phyloP scores from a whole-genome alignment of 2,797 vertebrate species.

The Sebastes kiyomatsui region DNA sequence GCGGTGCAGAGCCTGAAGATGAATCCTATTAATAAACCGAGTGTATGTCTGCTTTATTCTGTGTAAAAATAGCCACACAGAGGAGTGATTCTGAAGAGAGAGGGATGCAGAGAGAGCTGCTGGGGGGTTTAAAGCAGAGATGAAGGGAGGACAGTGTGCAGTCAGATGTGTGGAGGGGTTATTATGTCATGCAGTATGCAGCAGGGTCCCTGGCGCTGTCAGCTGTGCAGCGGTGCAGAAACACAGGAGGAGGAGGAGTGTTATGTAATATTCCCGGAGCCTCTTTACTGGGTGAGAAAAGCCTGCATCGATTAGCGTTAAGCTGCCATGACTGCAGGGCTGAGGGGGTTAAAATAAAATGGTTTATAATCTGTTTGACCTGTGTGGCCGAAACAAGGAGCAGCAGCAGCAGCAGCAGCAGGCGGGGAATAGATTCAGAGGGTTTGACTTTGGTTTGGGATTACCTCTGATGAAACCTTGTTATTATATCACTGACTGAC shows the following conservation, averaged over 20 bases:
- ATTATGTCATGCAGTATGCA: conserved; percentile 54
- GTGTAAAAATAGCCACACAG: conserved; percentile 11
- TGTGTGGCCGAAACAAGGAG: not conserved
- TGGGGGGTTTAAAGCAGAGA: not conserved
- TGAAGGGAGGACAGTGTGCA: conserved; percentile 37
- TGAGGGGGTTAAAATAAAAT: conserved; percentile 29
- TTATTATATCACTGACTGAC: not conserved
- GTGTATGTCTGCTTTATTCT: not conserved
- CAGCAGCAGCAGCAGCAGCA: not conserved
- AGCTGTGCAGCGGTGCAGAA: conserved; percentile 58
- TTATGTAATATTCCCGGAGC: conserved; percentile 55
- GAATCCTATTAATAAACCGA: conserved; percentile 17
- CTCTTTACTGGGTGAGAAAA: conserved; percentile 32
- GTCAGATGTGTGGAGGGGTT: conserved; percentile 31
- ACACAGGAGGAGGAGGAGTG: conserved; percentile 2
- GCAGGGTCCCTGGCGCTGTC: conserved; percentile 24
- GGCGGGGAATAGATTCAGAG: not conserved
- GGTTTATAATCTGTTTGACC: conserved; percentile 23
- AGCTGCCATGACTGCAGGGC: not conserved
- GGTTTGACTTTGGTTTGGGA: not conserved
- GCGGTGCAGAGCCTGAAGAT: conserved; percentile 2
- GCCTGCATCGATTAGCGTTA: conserved; percentile 18
- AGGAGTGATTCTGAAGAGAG: not conserved
- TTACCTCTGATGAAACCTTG: not conserved
- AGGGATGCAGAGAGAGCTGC: conserved; percentile 4